Percentiles rank a stretch among this genome's conserved stretches.
Conservation (phyloP, 2,113 vertebrate species). For the Hippocampus abdominalis region DNA sequence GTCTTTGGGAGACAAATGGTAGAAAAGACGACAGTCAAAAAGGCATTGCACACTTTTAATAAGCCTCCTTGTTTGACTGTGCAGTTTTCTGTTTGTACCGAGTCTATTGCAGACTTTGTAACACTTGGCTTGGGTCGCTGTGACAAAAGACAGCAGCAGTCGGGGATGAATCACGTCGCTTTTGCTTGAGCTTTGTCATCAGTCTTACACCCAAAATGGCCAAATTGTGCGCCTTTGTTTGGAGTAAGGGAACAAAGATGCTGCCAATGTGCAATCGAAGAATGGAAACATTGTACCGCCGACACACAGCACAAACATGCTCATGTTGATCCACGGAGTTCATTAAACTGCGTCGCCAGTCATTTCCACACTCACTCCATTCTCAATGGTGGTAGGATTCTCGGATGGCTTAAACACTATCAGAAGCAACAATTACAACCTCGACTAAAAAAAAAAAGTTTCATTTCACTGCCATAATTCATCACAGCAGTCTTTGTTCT, state of each 20-base stretch:
- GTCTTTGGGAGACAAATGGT: slow-evolving; percentile 28
- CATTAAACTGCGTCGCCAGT: neutral
- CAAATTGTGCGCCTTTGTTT: slow-evolving; percentile 2
- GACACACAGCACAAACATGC: neutral
- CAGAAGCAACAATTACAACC: neutral
- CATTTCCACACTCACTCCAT: neutral
- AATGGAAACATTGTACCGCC: neutral
- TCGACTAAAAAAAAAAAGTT: no score
- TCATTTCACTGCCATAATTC: no score
- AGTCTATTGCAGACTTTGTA: slow-evolving; percentile 12
- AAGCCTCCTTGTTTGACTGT: slow-evolving; percentile 41
- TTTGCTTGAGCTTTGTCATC: neutral
- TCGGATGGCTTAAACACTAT: neutral
- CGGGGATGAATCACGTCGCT: neutral
- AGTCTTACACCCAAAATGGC: neutral
- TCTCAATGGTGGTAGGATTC: neutral
- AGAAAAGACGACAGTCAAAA: slow-evolving; percentile 41
- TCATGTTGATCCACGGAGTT: neutral
- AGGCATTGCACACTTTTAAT: slow-evolving; percentile 45
- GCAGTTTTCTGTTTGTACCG: slow-evolving; percentile 29
- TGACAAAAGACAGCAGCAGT: slow-evolving; percentile 6
- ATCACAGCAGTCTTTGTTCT: neutral
- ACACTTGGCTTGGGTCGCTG: slow-evolving; percentile 28
- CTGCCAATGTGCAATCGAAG: neutral
- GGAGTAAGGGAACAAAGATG: neutral